Evolutionary conservation across 1,140 invertebrate species (phyloP).

Genomic region (Dysdera silvatica): DNA sequence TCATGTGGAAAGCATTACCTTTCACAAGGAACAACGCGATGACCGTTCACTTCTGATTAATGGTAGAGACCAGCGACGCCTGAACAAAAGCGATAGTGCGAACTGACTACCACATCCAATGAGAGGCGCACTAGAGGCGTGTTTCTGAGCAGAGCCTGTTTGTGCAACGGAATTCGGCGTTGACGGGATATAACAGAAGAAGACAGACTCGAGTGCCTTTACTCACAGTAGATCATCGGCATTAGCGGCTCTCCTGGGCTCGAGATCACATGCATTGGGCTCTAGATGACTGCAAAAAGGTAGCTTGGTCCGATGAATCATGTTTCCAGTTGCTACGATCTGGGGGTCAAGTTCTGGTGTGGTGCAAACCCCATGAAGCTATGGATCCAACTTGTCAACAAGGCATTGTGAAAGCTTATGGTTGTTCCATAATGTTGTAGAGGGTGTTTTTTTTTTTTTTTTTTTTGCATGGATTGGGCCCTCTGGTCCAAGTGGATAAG

Average conservation of each 20-base stretch:
- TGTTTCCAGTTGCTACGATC: slow-evolving; percentile 7
- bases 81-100: too few relatives aligned
- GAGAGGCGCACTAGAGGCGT: too few relatives aligned
- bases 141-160: too few relatives aligned
- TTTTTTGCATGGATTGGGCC: neutral
- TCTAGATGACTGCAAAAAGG: neutral
- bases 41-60: too few relatives aligned
- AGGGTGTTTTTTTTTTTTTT: neutral
- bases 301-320: slow-evolving; percentile 19
- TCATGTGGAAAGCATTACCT: too few relatives aligned
- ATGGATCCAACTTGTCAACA: slow-evolving; percentile 6
- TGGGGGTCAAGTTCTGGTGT: neutral
- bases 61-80: too few relatives aligned
- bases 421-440: neutral
- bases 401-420: neutral
- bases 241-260: neutral
- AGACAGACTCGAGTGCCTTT: neutral
- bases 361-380: slow-evolving; percentile 4
- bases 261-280: neutral
- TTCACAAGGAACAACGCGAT: too few relatives aligned
- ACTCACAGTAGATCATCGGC: neutral
- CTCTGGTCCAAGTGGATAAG: neutral
- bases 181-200: neutral
- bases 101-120: too few relatives aligned
- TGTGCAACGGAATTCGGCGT: too few relatives aligned